Base-by-base conservation (phyloP, 2,797 vertebrate species). In the Karalla daura region DNA sequence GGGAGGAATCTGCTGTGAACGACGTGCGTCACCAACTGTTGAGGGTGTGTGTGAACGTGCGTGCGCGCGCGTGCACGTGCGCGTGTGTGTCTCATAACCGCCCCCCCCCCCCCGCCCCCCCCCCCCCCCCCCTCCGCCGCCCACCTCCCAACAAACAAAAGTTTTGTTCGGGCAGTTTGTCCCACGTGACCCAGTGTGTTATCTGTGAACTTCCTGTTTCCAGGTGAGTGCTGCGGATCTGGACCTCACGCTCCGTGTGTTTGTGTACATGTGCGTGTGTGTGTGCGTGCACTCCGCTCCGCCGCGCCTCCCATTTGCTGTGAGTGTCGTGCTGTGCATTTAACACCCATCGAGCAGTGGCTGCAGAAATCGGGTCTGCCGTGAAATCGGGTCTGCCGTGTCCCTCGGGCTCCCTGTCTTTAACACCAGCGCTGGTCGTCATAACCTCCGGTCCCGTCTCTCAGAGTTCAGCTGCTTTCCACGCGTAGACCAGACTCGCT, bases 221-320 rank as follows among this genome's bases (percentile, higher is more conserved):
- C n/a, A 58, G 72, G 78, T 81, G 75, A 84, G 75, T 81, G 67
- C 5, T 32, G 41, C 25, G 21, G 27, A 50, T 21, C n/a, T 0
- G 18, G 41, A 23, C 30, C 36, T 36, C 11, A 14, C 23, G 8
- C 13, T n/a, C 15, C 14, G 8, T n/a, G 3, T 36, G 6, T 45
- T 25, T 63, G n/a, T 28, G 5, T 32, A 5, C 33, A 1, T 32
- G 0, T 37, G 3, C 44, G 10, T 61, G 18, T 44, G 3, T 32
- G 9, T 65, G n/a, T 45, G 14, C 20, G 18, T 40, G n/a, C n/a
- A n/a, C n/a, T n/a, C n/a, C 43, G 54, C 41, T 52, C 36, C 30
- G 2, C 66, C 65, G 62, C 20, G 33, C 41, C 10, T 32, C 7
- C n/a, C n/a, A 6, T 52, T 35, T 62, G 50, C 35, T 14, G 17